Percentiles rank a stretch among this genome's conserved stretches.
Evolutionary conservation across 2,113 vertebrate species (phyloP).

Genomic region (Atrichornis clamosus): DNA sequence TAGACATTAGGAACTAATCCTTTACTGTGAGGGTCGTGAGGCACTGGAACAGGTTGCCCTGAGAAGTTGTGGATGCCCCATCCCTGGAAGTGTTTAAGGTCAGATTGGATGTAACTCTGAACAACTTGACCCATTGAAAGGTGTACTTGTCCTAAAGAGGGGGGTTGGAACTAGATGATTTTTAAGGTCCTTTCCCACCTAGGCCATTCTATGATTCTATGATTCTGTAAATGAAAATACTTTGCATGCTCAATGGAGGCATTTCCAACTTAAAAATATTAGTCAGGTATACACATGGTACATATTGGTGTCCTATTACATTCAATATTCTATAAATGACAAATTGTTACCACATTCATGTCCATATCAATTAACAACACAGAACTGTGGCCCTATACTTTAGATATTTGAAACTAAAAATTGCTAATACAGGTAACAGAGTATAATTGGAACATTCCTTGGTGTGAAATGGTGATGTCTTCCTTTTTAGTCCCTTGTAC

Average conservation of each 20-base stretch:
- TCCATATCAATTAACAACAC: slow-evolving; percentile 50
- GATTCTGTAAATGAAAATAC: neutral
- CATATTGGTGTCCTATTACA: neutral
- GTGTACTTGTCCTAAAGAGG: neutral
- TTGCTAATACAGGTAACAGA: slow-evolving; percentile 68
- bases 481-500: slow-evolving; percentile 70
- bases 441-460: slow-evolving; percentile 65
- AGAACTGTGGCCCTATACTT: slow-evolving; percentile 25
- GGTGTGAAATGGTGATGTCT: slow-evolving; percentile 70
- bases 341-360: slow-evolving; percentile 3
- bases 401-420: slow-evolving; percentile 60
- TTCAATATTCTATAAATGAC: slow-evolving; percentile 16
- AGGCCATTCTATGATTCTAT: neutral
- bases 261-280: slow-evolving; percentile 28
- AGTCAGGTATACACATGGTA: neutral
- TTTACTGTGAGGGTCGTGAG: neutral
- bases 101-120: neutral
- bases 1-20: neutral
- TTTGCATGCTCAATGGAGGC: neutral
- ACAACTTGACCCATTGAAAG: neutral
- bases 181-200: neutral
- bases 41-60: neutral
- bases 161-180: neutral
- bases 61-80: neutral
- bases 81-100: neutral